Evolutionary conservation across 30 jellyfish, hydroid and myxozoan species (phyloP).

Genomic region (Hydractinia echinata): DNA sequence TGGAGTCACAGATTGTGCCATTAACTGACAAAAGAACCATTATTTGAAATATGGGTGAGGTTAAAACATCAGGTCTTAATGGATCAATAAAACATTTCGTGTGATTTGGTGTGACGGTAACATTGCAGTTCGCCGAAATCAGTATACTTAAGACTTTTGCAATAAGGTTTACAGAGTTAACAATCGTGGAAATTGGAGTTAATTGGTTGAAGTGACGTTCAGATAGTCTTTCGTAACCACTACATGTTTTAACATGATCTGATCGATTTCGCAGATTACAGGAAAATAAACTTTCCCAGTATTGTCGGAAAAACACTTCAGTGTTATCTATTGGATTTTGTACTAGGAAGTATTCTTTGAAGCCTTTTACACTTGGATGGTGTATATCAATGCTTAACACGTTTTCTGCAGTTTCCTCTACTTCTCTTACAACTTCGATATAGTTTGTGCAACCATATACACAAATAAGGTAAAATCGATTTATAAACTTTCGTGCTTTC

Average conservation of each 20-base stretch:
- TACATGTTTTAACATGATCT: neutral
- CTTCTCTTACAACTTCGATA: neutral
- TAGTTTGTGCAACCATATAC: slow-evolving; percentile 7
- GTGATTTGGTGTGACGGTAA: too few relatives aligned
- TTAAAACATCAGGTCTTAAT: slow-evolving; percentile 22
- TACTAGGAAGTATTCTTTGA: neutral
- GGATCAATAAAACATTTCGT: too few relatives aligned
- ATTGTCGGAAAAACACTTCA: neutral
- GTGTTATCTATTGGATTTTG: neutral
- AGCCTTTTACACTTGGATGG: neutral
- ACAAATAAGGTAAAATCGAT: neutral
- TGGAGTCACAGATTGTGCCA: slow-evolving; percentile 47
- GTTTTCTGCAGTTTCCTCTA: neutral
- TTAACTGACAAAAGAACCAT: slow-evolving; percentile 35
- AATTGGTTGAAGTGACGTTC: too few relatives aligned
- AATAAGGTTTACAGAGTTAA: too few relatives aligned
- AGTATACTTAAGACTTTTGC: too few relatives aligned
- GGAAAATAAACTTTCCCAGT: neutral
- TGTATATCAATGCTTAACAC: neutral
- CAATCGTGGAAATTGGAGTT: too few relatives aligned
- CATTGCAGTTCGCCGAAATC: too few relatives aligned
- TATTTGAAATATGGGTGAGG: neutral
- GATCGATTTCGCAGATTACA: neutral
- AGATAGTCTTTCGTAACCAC: too few relatives aligned
- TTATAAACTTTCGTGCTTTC: too few relatives aligned